Evolutionary conservation across 1,140 invertebrate genomes (phyloP), one percentile per base, ranked within the genome.

Genomic region (Adoxophyes honmai): DNA sequence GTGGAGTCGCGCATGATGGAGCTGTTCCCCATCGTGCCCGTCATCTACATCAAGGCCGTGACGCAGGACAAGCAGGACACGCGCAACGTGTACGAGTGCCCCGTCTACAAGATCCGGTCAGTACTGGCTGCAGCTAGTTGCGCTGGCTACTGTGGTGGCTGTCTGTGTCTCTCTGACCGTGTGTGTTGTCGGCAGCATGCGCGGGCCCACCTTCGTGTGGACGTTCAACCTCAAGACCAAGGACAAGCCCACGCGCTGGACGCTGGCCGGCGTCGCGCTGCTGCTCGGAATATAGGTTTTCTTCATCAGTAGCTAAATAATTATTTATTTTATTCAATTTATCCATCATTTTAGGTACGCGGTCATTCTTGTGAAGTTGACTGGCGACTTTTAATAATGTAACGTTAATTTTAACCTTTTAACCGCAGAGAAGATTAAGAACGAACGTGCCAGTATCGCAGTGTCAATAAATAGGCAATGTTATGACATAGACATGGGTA

Each of bases 131-230:
- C n/a, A 3, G 21, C 6, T 28, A 28, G 21, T n/a, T 28, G 21
- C 21, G 21, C 21, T 28, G 21, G 21, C 2, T 28, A 28, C n/a
- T n/a, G n/a, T n/a, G n/a, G n/a, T n/a, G n/a, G n/a, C n/a, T n/a
- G n/a, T n/a, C n/a, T n/a, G n/a, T n/a, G n/a, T 28, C 6, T 28
- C 6, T 2, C 2, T 28, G 21, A 28, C 21, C 21, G 21, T 28
- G 21, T 28, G 10, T 37, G 57, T 38, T 38, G 61, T 51, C 68
- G 68, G 8, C 62, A 92, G 92, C 69, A 91, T 90, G 71, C 91
- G 97, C 62, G 98, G 97, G 1, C 95, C 95, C 2, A 98, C 97
- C 0, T 99, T 93, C 75, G 96, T 99, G 0, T 98, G 97, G 97
- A 98, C 97, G 0, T 98, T 99, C 77, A 98, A 98, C 86, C 89